phyloP scores from a whole-genome alignment of 1,140 invertebrate species.

The Holotrichia oblita region DNA sequence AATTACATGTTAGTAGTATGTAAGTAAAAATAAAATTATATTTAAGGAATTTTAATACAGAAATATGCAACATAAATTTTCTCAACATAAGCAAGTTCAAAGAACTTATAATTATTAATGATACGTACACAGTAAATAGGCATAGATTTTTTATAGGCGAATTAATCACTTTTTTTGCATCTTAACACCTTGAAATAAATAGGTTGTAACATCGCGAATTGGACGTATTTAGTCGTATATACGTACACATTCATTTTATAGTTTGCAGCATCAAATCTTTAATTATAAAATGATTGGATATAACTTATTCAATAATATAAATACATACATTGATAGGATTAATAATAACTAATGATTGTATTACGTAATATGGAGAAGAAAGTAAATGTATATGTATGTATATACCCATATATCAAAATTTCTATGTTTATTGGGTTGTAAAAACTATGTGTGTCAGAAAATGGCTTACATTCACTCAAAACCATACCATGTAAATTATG shows the following conservation, averaged over 20 bases:
- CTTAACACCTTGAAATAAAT: not conserved
- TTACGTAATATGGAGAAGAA: constrained; percentile 10
- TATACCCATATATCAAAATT: constrained; percentile 4
- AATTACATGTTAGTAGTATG: no score
- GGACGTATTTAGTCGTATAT: no score
- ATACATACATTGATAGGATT: not conserved
- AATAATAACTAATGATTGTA: not conserved
- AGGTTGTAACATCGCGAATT: not conserved
- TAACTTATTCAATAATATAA: not conserved
- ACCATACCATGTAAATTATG: not conserved
- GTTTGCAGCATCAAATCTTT: not conserved
- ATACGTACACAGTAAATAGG: no score
- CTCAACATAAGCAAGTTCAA: no score
- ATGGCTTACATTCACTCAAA: constrained; percentile 22
- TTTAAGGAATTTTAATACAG: no score
- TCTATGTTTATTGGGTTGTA: constrained; percentile 21
- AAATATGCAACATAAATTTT: no score
- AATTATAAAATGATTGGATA: not conserved
- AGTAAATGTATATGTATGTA: not conserved
- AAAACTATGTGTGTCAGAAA: constrained; percentile 31
- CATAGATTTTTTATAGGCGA: no score
- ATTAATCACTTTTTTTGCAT: not conserved
- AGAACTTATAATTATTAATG: no score
- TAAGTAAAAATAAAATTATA: no score
- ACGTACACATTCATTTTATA: not conserved